phyloP scores from a whole-genome alignment of 2,888 invertebrate genomes.

The Beris morrisii region DNA sequence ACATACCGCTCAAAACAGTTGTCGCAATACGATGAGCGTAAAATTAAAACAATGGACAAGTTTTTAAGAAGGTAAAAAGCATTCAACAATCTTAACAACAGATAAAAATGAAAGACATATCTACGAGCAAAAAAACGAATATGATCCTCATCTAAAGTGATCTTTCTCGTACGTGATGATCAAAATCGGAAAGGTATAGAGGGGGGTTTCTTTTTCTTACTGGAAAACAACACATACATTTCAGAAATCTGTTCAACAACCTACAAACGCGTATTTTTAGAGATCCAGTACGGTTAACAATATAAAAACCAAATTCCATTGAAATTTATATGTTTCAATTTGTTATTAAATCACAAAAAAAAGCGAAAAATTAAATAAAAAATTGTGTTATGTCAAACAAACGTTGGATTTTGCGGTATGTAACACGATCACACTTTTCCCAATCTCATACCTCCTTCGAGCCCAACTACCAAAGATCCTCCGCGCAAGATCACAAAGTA shows the following conservation, averaged over 20 bases:
- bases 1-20: conserved; percentile 2
- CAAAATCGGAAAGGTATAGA: conserved; percentile 4
- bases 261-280: too few relatives aligned
- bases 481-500: background rate
- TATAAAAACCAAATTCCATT: conserved; percentile 27
- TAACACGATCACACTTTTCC: conserved; percentile 12
- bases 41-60: conserved; percentile 22
- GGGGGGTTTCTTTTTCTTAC: background rate
- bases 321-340: conserved; percentile 39
- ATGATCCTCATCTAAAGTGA: too few relatives aligned
- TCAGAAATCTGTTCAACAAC: too few relatives aligned
- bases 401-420: conserved; percentile 10
- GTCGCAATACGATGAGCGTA: conserved; percentile 9
- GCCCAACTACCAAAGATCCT: background rate
- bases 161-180: conserved; percentile 11
- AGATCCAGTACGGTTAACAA: too few relatives aligned
- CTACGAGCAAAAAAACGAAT: background rate
- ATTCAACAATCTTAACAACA: background rate
- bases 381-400: conserved; percentile 20
- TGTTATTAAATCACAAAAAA: conserved; percentile 36
- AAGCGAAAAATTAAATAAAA: conserved; percentile 3
- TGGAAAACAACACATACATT: background rate
- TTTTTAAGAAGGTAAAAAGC: background rate
- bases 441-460: conserved; percentile 2
- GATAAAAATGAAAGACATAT: conserved; percentile 3